These are phyloP conservation scores for Philotrypesis tridentata DNA, from an alignment of 1,140 invertebrate species.

Conservation along the genomic window DNA sequence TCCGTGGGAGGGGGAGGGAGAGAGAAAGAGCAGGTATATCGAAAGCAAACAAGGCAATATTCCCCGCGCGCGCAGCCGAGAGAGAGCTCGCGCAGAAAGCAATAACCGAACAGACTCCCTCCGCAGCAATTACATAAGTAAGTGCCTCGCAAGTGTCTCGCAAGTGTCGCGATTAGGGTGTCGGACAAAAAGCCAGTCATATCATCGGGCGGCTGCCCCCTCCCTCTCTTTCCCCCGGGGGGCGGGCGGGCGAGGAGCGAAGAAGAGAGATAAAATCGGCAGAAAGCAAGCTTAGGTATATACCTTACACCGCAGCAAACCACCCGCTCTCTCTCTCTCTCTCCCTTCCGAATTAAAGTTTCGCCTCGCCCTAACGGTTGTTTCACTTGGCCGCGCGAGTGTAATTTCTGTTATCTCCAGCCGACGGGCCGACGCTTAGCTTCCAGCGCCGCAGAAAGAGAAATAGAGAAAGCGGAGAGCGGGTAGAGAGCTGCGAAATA, in stretches of 20 bases:
- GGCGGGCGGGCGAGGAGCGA: neutral
- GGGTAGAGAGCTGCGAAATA: slow-evolving; percentile 62
- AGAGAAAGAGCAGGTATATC: too few relatives aligned
- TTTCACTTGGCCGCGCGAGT: slow-evolving; percentile 65
- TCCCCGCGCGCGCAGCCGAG: too few relatives aligned
- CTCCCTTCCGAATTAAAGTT: slow-evolving; percentile 65
- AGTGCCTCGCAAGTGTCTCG: neutral
- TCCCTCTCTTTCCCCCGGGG: neutral
- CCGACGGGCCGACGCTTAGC: slow-evolving; percentile 39
- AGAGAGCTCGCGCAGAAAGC: too few relatives aligned
- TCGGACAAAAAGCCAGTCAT: neutral
- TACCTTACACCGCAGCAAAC: neutral
- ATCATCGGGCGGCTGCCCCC: neutral
- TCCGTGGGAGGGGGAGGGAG: too few relatives aligned
- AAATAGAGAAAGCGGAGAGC: slow-evolving; percentile 3
- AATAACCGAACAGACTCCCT: too few relatives aligned
- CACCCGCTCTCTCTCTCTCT: too few relatives aligned
- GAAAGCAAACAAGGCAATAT: too few relatives aligned
- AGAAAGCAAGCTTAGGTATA: neutral
- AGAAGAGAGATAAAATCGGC: neutral
- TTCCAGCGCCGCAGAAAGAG: neutral
- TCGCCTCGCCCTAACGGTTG: slow-evolving; percentile 66
- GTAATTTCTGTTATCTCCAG: slow-evolving; percentile 71
- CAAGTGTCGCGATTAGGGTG: neutral
- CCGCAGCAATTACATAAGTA: neutral